Conservation (phyloP, 2,888 invertebrate species). For the Dysmachus trigonus region DNA sequence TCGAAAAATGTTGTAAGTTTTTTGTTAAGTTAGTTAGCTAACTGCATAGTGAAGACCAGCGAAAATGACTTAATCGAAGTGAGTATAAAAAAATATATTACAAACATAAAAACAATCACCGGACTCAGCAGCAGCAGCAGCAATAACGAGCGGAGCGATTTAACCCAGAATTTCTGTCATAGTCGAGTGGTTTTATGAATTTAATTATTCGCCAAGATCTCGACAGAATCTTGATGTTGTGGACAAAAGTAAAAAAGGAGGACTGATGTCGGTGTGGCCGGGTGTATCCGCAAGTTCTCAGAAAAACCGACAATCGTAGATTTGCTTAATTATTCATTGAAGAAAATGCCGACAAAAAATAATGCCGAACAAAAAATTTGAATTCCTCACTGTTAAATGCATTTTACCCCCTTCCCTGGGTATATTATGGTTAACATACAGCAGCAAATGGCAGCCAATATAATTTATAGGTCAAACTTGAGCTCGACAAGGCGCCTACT, state of each 20-base stretch:
- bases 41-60: not conserved
- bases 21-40: not conserved
- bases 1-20: not conserved
- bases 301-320: constrained; percentile 11
- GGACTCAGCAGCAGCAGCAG: not conserved
- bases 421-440: not conserved
- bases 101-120: not conserved
- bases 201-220: constrained; percentile 38
- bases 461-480: constrained; percentile 32
- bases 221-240: not conserved
- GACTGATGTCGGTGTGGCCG: not conserved
- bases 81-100: not conserved
- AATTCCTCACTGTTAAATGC: not conserved
- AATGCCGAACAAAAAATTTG: not conserved
- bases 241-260: not conserved
- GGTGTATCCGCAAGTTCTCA: not conserved
- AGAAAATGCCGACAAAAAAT: not conserved
- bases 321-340: constrained; percentile 29
- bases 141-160: constrained; percentile 17
- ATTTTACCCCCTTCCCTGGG: not conserved
- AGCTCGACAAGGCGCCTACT: constrained; percentile 17
- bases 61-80: constrained; percentile 22
- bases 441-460: not conserved
- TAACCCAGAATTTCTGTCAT: constrained; percentile 29
- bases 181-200: constrained; percentile 39